Evolutionary conservation across 2,888 invertebrate genomes (phyloP).

Genomic region (Noctua comes): DNA sequence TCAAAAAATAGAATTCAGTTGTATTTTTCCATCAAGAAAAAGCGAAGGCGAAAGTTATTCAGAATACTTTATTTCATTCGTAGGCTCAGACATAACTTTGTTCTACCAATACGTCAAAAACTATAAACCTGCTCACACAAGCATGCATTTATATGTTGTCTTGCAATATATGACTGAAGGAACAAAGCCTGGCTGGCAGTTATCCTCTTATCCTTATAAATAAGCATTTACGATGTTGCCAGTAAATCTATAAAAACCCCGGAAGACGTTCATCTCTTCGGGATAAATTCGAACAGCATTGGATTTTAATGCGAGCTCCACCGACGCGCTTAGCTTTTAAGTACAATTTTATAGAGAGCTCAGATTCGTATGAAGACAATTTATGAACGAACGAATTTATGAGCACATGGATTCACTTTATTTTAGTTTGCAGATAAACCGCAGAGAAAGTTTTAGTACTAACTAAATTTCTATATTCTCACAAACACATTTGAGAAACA

Average conservation of each 20-base stretch:
- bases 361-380: slow-evolving; percentile 46
- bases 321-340: slow-evolving; percentile 33
- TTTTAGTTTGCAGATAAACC: slow-evolving; percentile 39
- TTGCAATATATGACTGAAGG: slow-evolving; percentile 21
- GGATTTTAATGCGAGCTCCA: slow-evolving; percentile 44
- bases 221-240: slow-evolving; percentile 52
- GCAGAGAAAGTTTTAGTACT: slow-evolving; percentile 35
- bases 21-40: background rate
- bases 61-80: background rate
- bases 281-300: slow-evolving; percentile 51
- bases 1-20: background rate
- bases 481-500: slow-evolving; percentile 14
- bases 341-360: slow-evolving; percentile 51
- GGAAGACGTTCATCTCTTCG: slow-evolving; percentile 45
- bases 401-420: slow-evolving; percentile 20
- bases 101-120: background rate
- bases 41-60: background rate
- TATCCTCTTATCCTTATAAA: slow-evolving; percentile 46
- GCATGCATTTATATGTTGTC: background rate
- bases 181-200: slow-evolving; percentile 42
- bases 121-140: slow-evolving; percentile 12
- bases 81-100: background rate
- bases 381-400: slow-evolving; percentile 45
- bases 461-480: slow-evolving; percentile 8
- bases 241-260: slow-evolving; percentile 56